Percentiles rank a stretch among this genome's conserved stretches.
These are phyloP conservation scores for Pteruthius melanotis DNA, from an alignment of 2,113 vertebrate genomes.

Conservation along the genomic window DNA sequence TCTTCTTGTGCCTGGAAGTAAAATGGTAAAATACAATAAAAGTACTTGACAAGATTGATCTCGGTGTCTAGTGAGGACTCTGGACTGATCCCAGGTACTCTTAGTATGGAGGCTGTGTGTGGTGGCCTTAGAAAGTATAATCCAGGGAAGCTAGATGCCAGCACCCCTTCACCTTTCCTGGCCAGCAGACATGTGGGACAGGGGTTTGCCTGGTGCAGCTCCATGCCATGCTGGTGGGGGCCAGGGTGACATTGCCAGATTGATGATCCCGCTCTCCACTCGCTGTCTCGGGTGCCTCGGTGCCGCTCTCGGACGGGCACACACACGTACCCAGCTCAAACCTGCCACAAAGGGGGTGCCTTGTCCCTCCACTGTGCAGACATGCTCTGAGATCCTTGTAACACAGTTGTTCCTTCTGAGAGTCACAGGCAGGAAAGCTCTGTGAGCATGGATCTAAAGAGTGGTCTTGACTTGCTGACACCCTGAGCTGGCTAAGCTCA, in stretches of 20 bases:
- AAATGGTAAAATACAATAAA: not conserved
- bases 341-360: not conserved
- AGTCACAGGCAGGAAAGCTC: not conserved
- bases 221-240: fast-evolving
- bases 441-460: not conserved
- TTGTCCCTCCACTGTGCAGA: not conserved
- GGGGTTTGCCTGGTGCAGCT: not conserved
- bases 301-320: fast-evolving
- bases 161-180: not conserved
- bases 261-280: fast-evolving
- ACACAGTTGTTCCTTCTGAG: not conserved
- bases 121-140: not conserved
- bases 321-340: fast-evolving
- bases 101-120: not conserved
- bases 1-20: not conserved
- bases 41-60: not conserved
- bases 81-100: not conserved
- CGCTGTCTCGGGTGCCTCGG: not conserved
- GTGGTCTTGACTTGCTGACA: not conserved
- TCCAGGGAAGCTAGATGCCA: not conserved
- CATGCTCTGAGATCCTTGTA: not conserved
- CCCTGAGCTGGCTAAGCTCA: not conserved
- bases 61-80: not conserved
- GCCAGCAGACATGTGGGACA: not conserved
- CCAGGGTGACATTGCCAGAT: not conserved